Evolutionary conservation across 2,888 invertebrate genomes (phyloP), one percentile per base, ranked within the genome.

Genomic region (Cynaeus angustus): DNA sequence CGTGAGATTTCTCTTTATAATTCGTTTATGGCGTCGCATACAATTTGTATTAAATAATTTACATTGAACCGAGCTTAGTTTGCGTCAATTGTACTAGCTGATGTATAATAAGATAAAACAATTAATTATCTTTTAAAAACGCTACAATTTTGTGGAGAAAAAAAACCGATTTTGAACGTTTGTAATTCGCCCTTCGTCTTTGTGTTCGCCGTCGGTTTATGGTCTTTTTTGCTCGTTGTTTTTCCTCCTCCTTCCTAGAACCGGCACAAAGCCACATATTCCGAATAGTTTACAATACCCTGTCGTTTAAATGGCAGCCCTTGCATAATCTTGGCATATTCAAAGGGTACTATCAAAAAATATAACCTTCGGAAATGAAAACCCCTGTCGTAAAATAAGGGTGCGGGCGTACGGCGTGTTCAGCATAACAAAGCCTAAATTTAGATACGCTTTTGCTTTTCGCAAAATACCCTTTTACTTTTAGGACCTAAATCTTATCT

Each of bases 301-400:
- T 3, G 55, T 45, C 55, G 46, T 66, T 59, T 48, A 50, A 66
- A 66, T 50, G 13, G 46, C 16, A 33, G 16, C 75, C 79, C 79
- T 80, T 81, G 81, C 81, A 81, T 81, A 83, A 82, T 81, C 79
- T 80, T 78, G 78, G 76, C 77, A 80, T 82, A 81, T 82, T 80
- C 82, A 81, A 82, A 81, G 82, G 78, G 77, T 78, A 68, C 77
- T 79, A 78, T 78, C 78, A 79, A 75, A 80, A 80, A 80, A 81
- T 81, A 82, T 80, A 82, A 81, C 82, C 83, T 82, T 83, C 81
- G 81, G 81, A 82, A 81, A 81, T 81, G 82, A 80, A 82, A 81
- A 79, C 80, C 78, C 79, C 72, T 72, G 80, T 80, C 81, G 79
- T 83, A 83, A 83, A 83, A 82, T 74, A 74, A 79, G 80, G 80